Evolutionary conservation across 2,113 vertebrate species (phyloP), one percentile per base, ranked within the genome.

Genomic region (Phrynocephalus versicolor): DNA sequence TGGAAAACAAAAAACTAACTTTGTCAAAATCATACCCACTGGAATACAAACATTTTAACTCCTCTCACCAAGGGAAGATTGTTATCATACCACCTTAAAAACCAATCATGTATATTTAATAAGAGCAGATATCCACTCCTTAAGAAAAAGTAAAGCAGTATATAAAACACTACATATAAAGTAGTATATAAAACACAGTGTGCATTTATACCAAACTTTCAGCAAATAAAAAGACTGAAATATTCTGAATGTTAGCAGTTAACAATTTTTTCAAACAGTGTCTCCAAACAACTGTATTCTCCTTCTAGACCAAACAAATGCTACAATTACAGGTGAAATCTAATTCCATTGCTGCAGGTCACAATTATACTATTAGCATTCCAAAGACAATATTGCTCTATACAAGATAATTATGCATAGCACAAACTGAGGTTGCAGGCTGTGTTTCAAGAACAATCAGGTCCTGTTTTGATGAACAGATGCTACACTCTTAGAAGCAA

Each of bases 381-480:
- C 77, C 57, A 18, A 79, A 60, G 67, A 74, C 15, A 41, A 75
- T 69, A 41, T 67, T 58, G 45, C 67, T 80, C 30, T 72, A 88
- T 37, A 62, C 58, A 73, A 79, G 2, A 35, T 2, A 37, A 57
- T 84, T 81, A 84, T 82, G 70, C 5, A 79, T 51, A 83, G 72
- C 51, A 73, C 64, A 27, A 71, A 74, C 1, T 80, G 37, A 45
- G 58, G 81, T 55, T 23, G 64, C 81, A 81, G 4, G 19, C 64
- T 82, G 69, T 23, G 33, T 85, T 88, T 30, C 55, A 89, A 82
- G 60, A 91, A 89, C 83, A 76, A 67, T 65, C 30, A 84, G 75
- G 37, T 86, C 12, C 1, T 85, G 16, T 71, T 86, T 87, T 87
- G 60, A 80, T 60, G 79, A 6, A 74, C 35, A 71, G 60, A 81